Evolutionary conservation across 2,113 vertebrate genomes (phyloP).

Genomic region (Melospiza melodia): DNA sequence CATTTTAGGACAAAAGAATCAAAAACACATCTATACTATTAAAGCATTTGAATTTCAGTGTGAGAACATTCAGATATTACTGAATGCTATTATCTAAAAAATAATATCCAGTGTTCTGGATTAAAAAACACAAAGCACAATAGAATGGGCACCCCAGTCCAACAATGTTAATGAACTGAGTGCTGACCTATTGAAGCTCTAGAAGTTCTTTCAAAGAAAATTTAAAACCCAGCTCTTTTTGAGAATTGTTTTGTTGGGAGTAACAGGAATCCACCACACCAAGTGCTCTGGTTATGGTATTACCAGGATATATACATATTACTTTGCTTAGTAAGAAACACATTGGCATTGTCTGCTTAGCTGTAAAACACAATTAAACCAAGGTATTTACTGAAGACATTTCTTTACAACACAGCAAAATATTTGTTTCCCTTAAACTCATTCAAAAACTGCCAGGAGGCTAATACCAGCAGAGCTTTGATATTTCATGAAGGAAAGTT

Average conservation of each 20-base stretch:
- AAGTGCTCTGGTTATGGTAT: neutral
- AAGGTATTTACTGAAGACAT: neutral
- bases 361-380: neutral
- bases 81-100: neutral
- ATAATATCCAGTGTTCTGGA: neutral
- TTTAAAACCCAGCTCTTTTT: neutral
- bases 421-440: neutral
- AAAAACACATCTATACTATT: neutral
- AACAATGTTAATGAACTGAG: neutral
- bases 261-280: neutral
- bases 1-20: neutral
- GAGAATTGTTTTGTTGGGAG: neutral
- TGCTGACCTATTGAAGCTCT: neutral
- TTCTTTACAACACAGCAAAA: neutral
- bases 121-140: neutral
- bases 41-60: neutral
- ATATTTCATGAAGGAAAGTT: slow-evolving; percentile 17
- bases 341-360: neutral
- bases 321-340: neutral
- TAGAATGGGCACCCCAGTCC: neutral
- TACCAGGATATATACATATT: neutral
- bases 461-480: slow-evolving; percentile 10
- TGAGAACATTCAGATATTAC: neutral
- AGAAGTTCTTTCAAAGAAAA: neutral
- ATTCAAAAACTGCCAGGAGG: neutral